Conservation (phyloP, 2,113 vertebrate genomes). For the Caranx melampygus region DNA sequence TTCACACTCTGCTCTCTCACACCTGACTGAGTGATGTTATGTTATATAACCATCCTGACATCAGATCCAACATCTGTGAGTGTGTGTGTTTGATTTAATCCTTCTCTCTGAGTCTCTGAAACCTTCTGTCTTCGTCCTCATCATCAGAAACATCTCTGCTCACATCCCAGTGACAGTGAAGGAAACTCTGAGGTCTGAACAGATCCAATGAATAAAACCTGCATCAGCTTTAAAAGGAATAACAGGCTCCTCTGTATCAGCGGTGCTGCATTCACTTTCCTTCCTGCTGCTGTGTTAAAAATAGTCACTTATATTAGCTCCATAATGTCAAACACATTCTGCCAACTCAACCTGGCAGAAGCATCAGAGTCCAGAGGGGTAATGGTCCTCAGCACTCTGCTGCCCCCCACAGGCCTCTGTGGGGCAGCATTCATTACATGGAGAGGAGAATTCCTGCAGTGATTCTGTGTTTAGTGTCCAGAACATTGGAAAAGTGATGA, state of each 20-base stretch:
- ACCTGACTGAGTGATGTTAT: not conserved
- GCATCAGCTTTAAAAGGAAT: conserved; percentile 9
- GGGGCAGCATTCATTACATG: too few relatives aligned
- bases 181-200: not conserved
- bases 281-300: conserved; percentile 37
- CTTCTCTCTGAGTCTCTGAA: not conserved
- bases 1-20: conserved; percentile 1
- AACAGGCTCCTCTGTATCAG: conserved; percentile 6
- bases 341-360: not conserved
- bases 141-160: conserved; percentile 6
- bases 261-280: not conserved
- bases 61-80: conserved; percentile 28
- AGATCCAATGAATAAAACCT: conserved; percentile 5
- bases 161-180: not conserved
- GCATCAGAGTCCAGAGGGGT: conserved; percentile 6
- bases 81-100: conserved; percentile 29
- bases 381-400: too few relatives aligned
- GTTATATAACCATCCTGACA: conserved; percentile 21
- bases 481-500: too few relatives aligned
- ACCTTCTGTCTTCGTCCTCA: not conserved
- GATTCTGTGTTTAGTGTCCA: too few relatives aligned
- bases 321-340: conserved; percentile 27
- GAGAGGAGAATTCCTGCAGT: too few relatives aligned
- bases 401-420: too few relatives aligned
- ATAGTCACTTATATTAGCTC: conserved; percentile 26